Evolutionary conservation across 2,888 invertebrate species (phyloP).

Genomic region (Brachyopa scutellaris): DNA sequence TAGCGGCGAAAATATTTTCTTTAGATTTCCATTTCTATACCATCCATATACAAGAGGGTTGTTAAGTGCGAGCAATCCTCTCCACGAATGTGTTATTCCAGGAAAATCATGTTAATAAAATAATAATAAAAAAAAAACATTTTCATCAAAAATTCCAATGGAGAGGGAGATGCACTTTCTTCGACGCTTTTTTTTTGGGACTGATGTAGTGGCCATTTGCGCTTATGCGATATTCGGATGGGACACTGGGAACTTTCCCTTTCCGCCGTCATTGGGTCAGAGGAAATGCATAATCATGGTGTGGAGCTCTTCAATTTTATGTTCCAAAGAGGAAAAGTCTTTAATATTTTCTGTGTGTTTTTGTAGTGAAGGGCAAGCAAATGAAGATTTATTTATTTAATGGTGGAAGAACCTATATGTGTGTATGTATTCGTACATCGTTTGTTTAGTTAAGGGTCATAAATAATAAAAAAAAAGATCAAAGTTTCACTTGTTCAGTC

Average conservation of each 20-base stretch:
- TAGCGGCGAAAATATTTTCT: constrained; percentile 28
- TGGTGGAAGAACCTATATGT: too few species aligned
- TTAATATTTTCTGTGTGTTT: constrained; percentile 24
- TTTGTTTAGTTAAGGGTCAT: constrained; percentile 24
- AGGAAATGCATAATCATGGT: constrained; percentile 51
- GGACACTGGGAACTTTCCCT: constrained; percentile 61
- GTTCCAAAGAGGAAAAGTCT: constrained; percentile 69
- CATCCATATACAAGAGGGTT: neutral
- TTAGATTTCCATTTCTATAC: constrained; percentile 62
- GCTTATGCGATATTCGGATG: constrained; percentile 19
- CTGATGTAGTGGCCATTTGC: constrained; percentile 33
- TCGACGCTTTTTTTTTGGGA: constrained; percentile 1
- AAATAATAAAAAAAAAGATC: constrained; percentile 16
- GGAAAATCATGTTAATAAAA: constrained; percentile 33
- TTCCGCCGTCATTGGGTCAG: constrained; percentile 52
- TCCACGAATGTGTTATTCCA: constrained; percentile 25
- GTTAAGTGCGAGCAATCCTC: constrained; percentile 19
- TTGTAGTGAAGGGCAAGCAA: constrained; percentile 48
- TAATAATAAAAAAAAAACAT: neutral
- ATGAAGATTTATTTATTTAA: constrained; percentile 42
- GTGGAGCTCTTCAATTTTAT: constrained; percentile 40
- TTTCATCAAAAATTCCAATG: neutral
- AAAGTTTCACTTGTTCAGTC: constrained; percentile 44
- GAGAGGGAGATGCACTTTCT: constrained; percentile 42
- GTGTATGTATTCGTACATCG: constrained; percentile 2